Conservation (phyloP, 1,140 invertebrate genomes). For the Drosophila insularis region DNA sequence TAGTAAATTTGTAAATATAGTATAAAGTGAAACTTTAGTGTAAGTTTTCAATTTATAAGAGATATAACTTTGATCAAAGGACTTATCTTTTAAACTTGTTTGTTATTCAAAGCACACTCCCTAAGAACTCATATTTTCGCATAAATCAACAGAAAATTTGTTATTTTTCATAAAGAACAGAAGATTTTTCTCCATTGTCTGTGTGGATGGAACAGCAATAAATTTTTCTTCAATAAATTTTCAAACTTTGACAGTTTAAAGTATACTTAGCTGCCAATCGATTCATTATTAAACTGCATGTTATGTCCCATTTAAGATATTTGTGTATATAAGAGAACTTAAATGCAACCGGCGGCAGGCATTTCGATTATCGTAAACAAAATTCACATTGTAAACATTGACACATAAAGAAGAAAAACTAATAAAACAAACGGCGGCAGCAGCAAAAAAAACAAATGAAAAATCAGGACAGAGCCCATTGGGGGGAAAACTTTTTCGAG, state of each 20-base stretch:
- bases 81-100: no score
- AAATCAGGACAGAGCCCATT: constrained; percentile 26
- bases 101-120: no score
- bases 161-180: no score
- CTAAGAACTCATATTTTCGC: no score
- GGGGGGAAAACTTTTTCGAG: constrained; percentile 61
- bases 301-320: not conserved
- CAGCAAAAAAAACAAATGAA: constrained; percentile 16
- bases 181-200: no score
- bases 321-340: constrained; percentile 32
- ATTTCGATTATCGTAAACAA: constrained; percentile 53
- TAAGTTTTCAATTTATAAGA: no score
- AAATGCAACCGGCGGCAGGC: constrained; percentile 13
- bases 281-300: not conserved
- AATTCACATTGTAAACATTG: constrained; percentile 45
- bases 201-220: no score
- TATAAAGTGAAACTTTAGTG: no score
- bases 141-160: no score
- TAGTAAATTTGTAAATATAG: no score
- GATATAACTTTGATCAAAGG: no score
- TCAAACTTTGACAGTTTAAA: constrained; percentile 5
- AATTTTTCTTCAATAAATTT: not conserved
- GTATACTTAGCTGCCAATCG: not conserved
- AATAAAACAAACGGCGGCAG: constrained; percentile 16
- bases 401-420: constrained; percentile 17